These are phyloP conservation scores for Rhyzopertha dominica DNA, from an alignment of 1,140 invertebrate species.

Conservation along the genomic window DNA sequence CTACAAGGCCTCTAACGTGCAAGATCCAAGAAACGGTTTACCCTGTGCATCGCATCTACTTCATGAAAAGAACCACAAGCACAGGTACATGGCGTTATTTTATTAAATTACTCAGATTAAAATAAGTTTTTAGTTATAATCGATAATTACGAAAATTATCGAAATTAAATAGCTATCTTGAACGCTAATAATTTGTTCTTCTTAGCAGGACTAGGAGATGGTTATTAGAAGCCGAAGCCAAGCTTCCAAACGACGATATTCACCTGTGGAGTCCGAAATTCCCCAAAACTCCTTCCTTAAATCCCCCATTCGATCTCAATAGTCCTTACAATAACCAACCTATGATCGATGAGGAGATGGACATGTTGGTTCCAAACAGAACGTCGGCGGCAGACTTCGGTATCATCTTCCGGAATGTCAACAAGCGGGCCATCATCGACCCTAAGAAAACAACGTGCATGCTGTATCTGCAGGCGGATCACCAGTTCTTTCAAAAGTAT, in stretches of 20 bases:
- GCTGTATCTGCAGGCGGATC: slow-evolving; percentile 91
- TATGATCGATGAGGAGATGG: slow-evolving; percentile 37
- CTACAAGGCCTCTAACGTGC: slow-evolving; percentile 76
- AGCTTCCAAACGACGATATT: slow-evolving; percentile 34
- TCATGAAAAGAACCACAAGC: slow-evolving; percentile 45
- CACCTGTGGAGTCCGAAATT: slow-evolving; percentile 23
- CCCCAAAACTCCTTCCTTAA: slow-evolving; percentile 23
- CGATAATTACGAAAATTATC: background rate
- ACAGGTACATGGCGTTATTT: slow-evolving; percentile 6
- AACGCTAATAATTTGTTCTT: slow-evolving; percentile 3
- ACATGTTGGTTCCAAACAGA: slow-evolving; percentile 27
- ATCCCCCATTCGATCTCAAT: slow-evolving; percentile 32
- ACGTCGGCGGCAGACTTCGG: slow-evolving; percentile 33
- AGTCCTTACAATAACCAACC: slow-evolving; percentile 30
- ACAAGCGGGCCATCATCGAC: slow-evolving; percentile 70
- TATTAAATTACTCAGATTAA: slow-evolving; percentile 7
- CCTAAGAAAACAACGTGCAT: slow-evolving; percentile 80
- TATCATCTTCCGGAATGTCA: slow-evolving; percentile 55
- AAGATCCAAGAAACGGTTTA: slow-evolving; percentile 49
- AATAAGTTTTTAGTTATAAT: background rate
- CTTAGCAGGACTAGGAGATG: slow-evolving; percentile 38
- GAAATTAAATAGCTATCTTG: background rate
- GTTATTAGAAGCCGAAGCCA: slow-evolving; percentile 46
- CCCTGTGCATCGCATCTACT: slow-evolving; percentile 56
- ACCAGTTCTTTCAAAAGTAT: slow-evolving; percentile 89